These are phyloP conservation scores for Phyto melanocephala DNA, from an alignment of 2,888 invertebrate genomes.

Conservation along the genomic window DNA sequence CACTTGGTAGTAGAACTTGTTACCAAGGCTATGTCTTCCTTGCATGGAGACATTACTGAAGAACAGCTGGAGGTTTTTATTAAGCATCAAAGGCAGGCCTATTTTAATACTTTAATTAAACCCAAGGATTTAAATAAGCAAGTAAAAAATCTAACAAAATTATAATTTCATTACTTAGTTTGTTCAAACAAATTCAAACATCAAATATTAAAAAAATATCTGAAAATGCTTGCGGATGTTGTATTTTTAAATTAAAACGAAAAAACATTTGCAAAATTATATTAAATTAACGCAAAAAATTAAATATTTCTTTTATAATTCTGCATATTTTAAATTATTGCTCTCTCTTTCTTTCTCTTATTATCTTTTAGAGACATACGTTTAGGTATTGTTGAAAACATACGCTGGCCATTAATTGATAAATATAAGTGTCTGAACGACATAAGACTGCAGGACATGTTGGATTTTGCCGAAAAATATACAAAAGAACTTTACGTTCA, in stretches of 20 bases:
- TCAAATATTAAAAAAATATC: too few relatives aligned
- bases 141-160: constrained; percentile 66
- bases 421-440: constrained; percentile 82
- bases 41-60: constrained; percentile 80
- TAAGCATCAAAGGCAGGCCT: constrained; percentile 81
- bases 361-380: constrained; percentile 86
- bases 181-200: too few relatives aligned
- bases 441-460: constrained; percentile 82
- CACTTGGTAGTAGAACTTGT: constrained; percentile 86
- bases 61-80: constrained; percentile 85
- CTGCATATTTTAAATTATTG: too few relatives aligned
- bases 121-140: constrained; percentile 86
- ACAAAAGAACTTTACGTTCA: constrained; percentile 84
- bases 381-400: constrained; percentile 83
- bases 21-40: constrained; percentile 83
- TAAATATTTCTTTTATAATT: too few relatives aligned
- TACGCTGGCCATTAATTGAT: constrained; percentile 84
- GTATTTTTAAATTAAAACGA: too few relatives aligned
- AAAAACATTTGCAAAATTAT: too few relatives aligned
- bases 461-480: constrained; percentile 81
- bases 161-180: too few relatives aligned
- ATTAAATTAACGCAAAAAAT: too few relatives aligned
- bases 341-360: too few relatives aligned
- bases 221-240: too few relatives aligned
- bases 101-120: constrained; percentile 87